These are phyloP conservation scores for Hyposmocoma kahamanoa DNA, from an alignment of 1,140 invertebrate genomes.

Conservation along the genomic window DNA sequence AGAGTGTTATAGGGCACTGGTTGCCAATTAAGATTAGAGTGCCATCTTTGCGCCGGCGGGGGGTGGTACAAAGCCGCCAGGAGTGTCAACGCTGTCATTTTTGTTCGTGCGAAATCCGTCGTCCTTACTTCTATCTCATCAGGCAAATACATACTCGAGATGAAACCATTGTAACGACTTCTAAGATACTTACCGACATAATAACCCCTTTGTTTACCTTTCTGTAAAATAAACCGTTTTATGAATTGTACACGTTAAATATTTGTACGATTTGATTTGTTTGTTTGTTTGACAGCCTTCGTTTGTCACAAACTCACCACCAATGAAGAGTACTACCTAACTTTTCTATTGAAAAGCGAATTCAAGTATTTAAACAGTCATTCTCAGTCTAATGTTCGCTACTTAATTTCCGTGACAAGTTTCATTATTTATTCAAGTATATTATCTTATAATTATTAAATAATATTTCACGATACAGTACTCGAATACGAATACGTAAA, in stretches of 20 bases:
- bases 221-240: no score
- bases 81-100: conserved; percentile 75
- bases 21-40: conserved; percentile 72
- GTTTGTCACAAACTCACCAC: no score
- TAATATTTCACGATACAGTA: no score
- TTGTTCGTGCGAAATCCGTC: conserved; percentile 76
- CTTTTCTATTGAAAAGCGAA: no score
- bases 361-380: no score
- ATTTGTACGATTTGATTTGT: background rate
- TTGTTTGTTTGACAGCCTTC: background rate
- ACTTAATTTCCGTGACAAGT: no score
- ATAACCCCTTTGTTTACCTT: conserved; percentile 65
- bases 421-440: no score
- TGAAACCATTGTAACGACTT: conserved; percentile 46
- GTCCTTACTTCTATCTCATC: conserved; percentile 71
- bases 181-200: conserved; percentile 60
- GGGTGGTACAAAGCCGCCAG: conserved; percentile 75
- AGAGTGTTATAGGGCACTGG: conserved; percentile 72
- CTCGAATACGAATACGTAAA: no score
- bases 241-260: background rate
- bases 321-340: no score
- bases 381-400: no score
- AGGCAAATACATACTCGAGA: conserved; percentile 56
- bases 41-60: conserved; percentile 58
- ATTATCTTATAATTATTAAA: no score